Evolutionary conservation across 2,113 vertebrate genomes (phyloP).

Genomic region (Thinocorus orbignyianus): DNA sequence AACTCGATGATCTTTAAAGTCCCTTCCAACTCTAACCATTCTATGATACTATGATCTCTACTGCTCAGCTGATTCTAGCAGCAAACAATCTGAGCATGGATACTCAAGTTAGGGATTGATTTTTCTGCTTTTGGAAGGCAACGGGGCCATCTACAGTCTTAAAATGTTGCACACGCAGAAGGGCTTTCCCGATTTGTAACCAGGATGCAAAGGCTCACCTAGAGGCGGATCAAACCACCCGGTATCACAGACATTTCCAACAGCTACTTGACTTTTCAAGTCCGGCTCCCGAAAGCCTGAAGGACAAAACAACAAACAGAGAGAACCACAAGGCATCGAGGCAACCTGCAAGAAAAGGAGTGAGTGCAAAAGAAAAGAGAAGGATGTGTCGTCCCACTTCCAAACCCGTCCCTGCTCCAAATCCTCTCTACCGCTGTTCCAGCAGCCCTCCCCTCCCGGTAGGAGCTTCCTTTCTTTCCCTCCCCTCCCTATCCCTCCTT

Average conservation of each 20-base stretch:
- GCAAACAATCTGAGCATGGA: neutral
- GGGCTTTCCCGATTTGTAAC: neutral
- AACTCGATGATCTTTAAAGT: too few species aligned
- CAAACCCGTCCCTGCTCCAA: too few species aligned
- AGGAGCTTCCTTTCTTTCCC: neutral
- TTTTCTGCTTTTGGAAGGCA: neutral
- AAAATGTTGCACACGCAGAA: accelerated
- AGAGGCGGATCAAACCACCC: accelerated
- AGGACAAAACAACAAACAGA: accelerated
- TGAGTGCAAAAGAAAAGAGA: accelerated
- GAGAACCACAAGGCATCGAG: neutral
- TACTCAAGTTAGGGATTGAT: neutral
- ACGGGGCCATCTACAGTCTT: accelerated
- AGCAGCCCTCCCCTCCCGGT: neutral
- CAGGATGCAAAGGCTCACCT: accelerated
- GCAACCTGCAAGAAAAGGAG: accelerated
- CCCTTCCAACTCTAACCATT: too few species aligned
- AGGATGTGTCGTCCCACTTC: too few species aligned
- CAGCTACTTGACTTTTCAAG: neutral
- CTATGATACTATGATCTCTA: too few species aligned
- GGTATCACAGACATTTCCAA: accelerated
- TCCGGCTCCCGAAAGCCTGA: accelerated
- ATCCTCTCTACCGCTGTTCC: too few species aligned
- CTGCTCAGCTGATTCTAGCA: neutral
- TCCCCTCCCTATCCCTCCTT: too few species aligned